Evolutionary conservation across 2,113 vertebrate genomes (phyloP), one percentile per base, ranked within the genome.

Genomic region (Montifringilla adamsi): DNA sequence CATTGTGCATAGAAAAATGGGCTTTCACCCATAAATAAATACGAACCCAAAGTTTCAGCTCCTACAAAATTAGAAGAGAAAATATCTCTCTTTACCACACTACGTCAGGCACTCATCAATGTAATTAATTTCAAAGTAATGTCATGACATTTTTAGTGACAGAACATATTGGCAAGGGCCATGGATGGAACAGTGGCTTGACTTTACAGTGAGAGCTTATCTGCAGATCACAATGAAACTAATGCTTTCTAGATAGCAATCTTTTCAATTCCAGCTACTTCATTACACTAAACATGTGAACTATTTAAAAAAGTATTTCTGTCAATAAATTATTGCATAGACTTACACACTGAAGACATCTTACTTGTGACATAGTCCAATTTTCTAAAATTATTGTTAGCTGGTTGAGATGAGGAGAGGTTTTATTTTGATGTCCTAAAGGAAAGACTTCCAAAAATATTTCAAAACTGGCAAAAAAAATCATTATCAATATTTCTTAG

Each of bases 161-260:
- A 66, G 24, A 73, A 73, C 7, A 58, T 0, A 62, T 26, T 11
- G 7, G 17, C 7, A 66, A 80, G 11, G 22, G 23, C 14, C 3
- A 6, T 0, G 4, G 64, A 43, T 78, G 19, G 55, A 89, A 80
- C 0, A 69, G 35, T 9, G 6, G 6, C 28, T 35, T 1, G 0
- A 13, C 4, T 33, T 50, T 49, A 83, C 3, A 44, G 13, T 16
- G 11, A 66, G 39, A 73, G 12, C 30, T 75, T 62, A 80, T 64
- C n/a, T 46, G 41, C 13, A 66, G 52, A 31, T 77, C 28, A 41
- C 11, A 77, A 43, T 10, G 15, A 80, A 84, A 26, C 2, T 13
- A 87, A 44, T 19, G 24, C 27, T 68, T 94, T 87, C n/a, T 43
- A 44, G 55, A 47, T 6, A 58, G 7, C 4, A 43, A 67, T 84